phyloP scores from a whole-genome alignment of 2,888 invertebrate genomes.

The Cephus sareptanus region DNA sequence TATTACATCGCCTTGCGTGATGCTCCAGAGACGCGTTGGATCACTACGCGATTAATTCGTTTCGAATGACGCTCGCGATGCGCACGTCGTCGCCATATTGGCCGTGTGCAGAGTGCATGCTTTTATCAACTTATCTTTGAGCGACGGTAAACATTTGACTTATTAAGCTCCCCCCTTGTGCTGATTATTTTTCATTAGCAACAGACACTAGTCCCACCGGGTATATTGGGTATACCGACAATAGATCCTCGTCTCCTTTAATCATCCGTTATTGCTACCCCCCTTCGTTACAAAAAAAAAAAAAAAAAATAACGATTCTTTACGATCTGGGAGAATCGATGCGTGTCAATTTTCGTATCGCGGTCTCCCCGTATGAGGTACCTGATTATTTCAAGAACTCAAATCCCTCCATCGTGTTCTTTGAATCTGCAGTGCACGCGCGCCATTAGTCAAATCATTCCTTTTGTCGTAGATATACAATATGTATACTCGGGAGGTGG shows the following conservation, averaged over 20 bases:
- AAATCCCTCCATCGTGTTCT: not conserved
- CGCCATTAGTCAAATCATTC: not conserved
- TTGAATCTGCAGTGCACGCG: not conserved
- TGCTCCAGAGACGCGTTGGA: not conserved
- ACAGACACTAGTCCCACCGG: not conserved
- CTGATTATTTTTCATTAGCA: not conserved
- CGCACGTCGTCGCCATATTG: not conserved
- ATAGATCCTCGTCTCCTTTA: not conserved
- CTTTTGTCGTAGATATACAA: not conserved
- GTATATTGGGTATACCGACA: not conserved
- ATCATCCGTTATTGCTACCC: not conserved
- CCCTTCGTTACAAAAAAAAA: not conserved
- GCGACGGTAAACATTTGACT: slow-evolving; percentile 47
- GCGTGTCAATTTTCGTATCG: not conserved
- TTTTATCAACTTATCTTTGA: slow-evolving; percentile 51
- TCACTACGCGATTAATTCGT: slow-evolving; percentile 30
- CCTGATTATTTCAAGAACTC: not conserved
- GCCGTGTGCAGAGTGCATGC: slow-evolving; percentile 25
- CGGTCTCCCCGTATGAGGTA: not conserved
- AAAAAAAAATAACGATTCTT: not conserved
- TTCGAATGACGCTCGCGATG: slow-evolving; percentile 8
- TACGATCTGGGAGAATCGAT: not conserved
- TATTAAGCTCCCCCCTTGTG: slow-evolving; percentile 32
- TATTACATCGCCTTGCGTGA: not conserved
- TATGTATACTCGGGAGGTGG: not conserved